Percentiles rank a stretch among this genome's conserved stretches.
phyloP scores from a whole-genome alignment of 2,113 vertebrate genomes.

The Zosterops pallidus region DNA sequence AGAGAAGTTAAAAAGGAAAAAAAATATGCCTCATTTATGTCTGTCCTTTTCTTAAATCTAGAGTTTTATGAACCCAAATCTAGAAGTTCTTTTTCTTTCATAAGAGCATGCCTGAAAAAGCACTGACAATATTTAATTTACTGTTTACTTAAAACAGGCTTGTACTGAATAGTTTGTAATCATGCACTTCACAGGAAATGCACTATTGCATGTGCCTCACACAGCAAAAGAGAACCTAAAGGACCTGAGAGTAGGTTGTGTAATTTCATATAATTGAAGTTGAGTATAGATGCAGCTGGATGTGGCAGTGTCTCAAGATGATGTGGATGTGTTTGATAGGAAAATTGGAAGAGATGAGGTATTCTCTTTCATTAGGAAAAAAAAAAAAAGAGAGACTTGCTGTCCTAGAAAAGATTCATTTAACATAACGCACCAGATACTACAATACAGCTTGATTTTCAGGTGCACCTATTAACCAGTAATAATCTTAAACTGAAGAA shows the following conservation, averaged over 20 bases:
- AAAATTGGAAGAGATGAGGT: slow-evolving; percentile 75
- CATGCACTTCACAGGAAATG: slow-evolving; percentile 63
- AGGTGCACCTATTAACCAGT: slow-evolving; percentile 74
- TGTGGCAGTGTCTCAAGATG: slow-evolving; percentile 63
- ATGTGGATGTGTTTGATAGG: slow-evolving; percentile 72
- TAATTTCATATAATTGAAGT: slow-evolving; percentile 73
- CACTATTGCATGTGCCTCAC: slow-evolving; percentile 40
- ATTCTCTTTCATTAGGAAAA: slow-evolving; percentile 70
- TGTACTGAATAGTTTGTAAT: slow-evolving; percentile 68
- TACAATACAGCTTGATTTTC: slow-evolving; percentile 78
- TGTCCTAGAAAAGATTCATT: slow-evolving; percentile 70
- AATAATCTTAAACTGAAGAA: slow-evolving; percentile 72
- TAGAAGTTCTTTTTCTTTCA: slow-evolving; percentile 29
- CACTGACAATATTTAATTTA: slow-evolving; percentile 70
- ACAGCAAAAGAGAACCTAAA: slow-evolving; percentile 66
- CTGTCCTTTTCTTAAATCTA: slow-evolving; percentile 14
- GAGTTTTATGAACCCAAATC: slow-evolving; percentile 41
- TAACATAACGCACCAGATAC: slow-evolving; percentile 66
- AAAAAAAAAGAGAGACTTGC: slow-evolving; percentile 56
- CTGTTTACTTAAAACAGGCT: slow-evolving; percentile 74
- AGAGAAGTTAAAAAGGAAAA: not conserved
- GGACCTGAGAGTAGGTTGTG: slow-evolving; percentile 66
- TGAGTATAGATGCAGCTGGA: slow-evolving; percentile 69
- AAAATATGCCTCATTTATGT: not conserved
- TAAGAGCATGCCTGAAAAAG: slow-evolving; percentile 37